phyloP scores from a whole-genome alignment of 2,113 vertebrate species.

The Solenodon paradoxus region DNA sequence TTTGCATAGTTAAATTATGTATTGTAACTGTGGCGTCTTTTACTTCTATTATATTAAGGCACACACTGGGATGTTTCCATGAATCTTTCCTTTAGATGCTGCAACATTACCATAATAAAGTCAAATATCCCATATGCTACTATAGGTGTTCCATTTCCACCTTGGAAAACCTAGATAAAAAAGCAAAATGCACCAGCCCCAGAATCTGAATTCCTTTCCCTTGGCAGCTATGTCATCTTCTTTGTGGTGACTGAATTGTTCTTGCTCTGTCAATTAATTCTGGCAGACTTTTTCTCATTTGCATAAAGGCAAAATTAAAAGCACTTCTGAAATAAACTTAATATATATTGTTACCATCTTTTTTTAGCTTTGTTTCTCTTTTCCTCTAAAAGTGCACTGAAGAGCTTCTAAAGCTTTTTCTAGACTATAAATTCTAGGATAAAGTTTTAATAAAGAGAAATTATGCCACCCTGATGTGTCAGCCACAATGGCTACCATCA shows the following conservation, averaged over 20 bases:
- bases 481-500: neutral
- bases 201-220: constrained; percentile 18
- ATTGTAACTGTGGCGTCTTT: constrained; percentile 44
- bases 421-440: neutral
- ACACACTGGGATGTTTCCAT: constrained; percentile 17
- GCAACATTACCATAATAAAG: constrained; percentile 53
- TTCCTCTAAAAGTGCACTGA: neutral
- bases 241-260: constrained; percentile 23
- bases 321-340: constrained; percentile 46
- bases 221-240: neutral
- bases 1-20: constrained; percentile 62
- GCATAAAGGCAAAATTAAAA: constrained; percentile 55
- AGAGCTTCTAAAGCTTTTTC: neutral
- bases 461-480: neutral
- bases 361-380: neutral
- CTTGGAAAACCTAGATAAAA: constrained; percentile 26
- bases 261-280: constrained; percentile 53
- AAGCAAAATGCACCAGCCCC: neutral
- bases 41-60: neutral
- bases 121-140: constrained; percentile 21
- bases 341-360: neutral
- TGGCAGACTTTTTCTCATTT: constrained; percentile 57
- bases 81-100: constrained; percentile 35
- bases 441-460: constrained; percentile 53
- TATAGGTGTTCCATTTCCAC: neutral